A percentile compares a stretch with the other conserved stretches of the same genome.
Evolutionary conservation across 2,888 invertebrate genomes (phyloP).

Genomic region (Cordilura impudica): DNA sequence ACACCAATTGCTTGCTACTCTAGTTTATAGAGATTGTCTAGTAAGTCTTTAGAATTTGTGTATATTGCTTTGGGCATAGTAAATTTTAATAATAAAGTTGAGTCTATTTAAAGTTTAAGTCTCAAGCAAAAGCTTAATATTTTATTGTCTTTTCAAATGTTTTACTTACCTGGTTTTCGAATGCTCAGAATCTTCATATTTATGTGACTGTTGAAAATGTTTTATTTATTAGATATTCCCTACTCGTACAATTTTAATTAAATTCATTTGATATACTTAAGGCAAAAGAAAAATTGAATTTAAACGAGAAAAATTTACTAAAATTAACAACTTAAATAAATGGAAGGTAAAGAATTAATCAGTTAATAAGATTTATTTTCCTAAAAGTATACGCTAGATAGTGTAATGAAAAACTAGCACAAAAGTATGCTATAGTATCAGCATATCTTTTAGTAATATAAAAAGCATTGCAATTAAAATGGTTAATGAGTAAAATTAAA

Average conservation of each 20-base stretch:
- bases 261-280: constrained; percentile 42
- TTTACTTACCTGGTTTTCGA: neutral
- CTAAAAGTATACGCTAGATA: neutral
- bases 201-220: constrained; percentile 32
- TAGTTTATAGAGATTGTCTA: constrained; percentile 33
- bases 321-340: neutral
- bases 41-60: constrained; percentile 37
- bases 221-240: constrained; percentile 46
- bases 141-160: constrained; percentile 22
- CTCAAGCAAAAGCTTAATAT: constrained; percentile 8
- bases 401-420: no score
- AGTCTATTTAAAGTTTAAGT: constrained; percentile 15
- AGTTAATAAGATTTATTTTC: neutral
- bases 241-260: constrained; percentile 43
- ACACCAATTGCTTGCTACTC: constrained; percentile 37
- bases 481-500: no score
- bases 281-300: neutral
- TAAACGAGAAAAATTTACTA: neutral
- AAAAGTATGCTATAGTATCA: no score
- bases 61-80: constrained; percentile 4
- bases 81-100: constrained; percentile 39
- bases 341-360: neutral
- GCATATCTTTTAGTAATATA: no score
- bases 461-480: no score
- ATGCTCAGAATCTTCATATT: no score